Percentiles rank a stretch among this genome's conserved stretches.
Conservation (phyloP, 2,888 invertebrate species). For the Coelinius sp. region DNA sequence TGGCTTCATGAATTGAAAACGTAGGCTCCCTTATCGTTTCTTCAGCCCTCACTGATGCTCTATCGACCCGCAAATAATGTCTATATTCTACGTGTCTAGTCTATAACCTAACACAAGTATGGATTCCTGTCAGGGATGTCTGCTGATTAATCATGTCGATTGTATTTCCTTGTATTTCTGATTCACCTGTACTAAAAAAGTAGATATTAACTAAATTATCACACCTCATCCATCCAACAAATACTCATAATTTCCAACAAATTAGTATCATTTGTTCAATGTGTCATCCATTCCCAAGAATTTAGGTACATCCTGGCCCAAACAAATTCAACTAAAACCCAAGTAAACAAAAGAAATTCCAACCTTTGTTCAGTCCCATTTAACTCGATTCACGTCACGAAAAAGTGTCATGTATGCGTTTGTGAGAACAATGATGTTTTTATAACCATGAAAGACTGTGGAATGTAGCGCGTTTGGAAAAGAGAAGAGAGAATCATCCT, state of each 20-base stretch:
- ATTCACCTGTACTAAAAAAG: no score
- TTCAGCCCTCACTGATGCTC: constrained; percentile 1
- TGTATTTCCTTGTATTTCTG: constrained; percentile 9
- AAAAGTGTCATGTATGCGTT: constrained; percentile 16
- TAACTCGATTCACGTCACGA: not conserved
- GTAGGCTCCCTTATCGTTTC: not conserved
- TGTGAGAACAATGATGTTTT: constrained; percentile 37
- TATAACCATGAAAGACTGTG: constrained; percentile 23
- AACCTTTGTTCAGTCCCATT: not conserved
- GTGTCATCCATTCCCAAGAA: not conserved
- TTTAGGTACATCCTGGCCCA: not conserved
- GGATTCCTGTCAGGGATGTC: not conserved
- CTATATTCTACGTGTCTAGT: not conserved
- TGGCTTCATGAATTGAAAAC: constrained; percentile 15
- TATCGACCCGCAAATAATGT: not conserved
- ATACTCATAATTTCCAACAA: not conserved
- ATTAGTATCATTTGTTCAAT: not conserved
- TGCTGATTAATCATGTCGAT: not conserved
- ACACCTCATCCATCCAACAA: not conserved
- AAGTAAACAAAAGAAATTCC: constrained; percentile 1
- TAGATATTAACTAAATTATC: no score
- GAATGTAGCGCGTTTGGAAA: constrained; percentile 14
- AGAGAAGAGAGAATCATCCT: constrained; percentile 9
- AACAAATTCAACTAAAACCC: not conserved
- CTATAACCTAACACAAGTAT: not conserved